A percentile compares a stretch with the other conserved stretches of the same genome.
Evolutionary conservation across 2,888 invertebrate genomes (phyloP).

Genomic region (Torymus aiolomorphi): DNA sequence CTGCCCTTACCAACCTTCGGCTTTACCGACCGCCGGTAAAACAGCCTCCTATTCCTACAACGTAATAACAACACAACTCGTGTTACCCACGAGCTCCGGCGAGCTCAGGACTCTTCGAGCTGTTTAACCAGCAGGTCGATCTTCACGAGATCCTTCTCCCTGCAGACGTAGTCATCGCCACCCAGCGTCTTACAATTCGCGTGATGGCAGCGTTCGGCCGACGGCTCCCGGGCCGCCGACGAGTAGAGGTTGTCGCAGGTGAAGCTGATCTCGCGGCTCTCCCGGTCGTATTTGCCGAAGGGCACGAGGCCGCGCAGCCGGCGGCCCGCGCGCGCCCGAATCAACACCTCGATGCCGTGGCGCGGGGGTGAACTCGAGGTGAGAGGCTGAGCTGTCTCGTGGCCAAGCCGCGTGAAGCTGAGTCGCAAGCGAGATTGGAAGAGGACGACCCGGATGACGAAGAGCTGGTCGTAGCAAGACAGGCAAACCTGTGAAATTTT

Average conservation of each 20-base stretch:
- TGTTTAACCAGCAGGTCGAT: conserved; percentile 37
- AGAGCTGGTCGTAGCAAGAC: conserved; percentile 61
- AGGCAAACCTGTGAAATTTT: conserved; percentile 60
- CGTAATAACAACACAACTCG: too few relatives aligned
- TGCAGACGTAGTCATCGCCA: too few relatives aligned
- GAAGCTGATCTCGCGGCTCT: conserved; percentile 49
- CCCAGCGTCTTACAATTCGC: too few relatives aligned
- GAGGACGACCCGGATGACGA: conserved; percentile 59
- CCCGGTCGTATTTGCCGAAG: conserved; percentile 54
- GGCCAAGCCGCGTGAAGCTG: conserved; percentile 57
- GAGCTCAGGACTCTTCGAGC: conserved; percentile 10
- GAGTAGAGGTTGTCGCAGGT: conserved; percentile 36
- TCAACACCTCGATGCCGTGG: conserved; percentile 56
- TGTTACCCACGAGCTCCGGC: too few relatives aligned
- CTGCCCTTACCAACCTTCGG: too few relatives aligned
- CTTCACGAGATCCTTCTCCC: conserved; percentile 20
- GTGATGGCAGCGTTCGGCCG: too few relatives aligned
- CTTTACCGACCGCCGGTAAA: too few relatives aligned
- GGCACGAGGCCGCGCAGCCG: conserved; percentile 53
- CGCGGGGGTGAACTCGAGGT: background rate
- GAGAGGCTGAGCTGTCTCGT: background rate
- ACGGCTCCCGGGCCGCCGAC: too few relatives aligned
- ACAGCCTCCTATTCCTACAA: too few relatives aligned
- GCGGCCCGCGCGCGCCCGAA: conserved; percentile 37
- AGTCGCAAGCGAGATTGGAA: conserved; percentile 58